These are phyloP conservation scores for Keiferia lycopersicella DNA, from an alignment of 2,888 invertebrate genomes.

Conservation along the genomic window DNA sequence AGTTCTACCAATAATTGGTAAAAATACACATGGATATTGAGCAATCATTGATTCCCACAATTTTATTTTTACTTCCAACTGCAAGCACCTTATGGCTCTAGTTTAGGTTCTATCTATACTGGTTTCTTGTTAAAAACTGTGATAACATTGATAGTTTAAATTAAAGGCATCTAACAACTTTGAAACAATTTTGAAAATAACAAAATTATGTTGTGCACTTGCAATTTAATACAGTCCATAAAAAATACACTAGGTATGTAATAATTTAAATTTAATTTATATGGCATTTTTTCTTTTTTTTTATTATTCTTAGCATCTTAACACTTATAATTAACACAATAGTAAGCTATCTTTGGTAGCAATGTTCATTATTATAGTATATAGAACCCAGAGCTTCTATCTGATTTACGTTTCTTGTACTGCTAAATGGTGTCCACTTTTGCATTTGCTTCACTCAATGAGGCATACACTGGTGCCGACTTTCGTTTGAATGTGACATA, in stretches of 20 bases:
- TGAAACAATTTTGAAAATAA: too few relatives aligned
- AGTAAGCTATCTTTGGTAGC: conserved; percentile 60
- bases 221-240: too few relatives aligned
- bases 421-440: conserved; percentile 71
- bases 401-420: conserved; percentile 43
- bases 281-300: neutral
- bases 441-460: conserved; percentile 52
- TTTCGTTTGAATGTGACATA: conserved; percentile 91
- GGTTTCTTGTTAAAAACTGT: neutral
- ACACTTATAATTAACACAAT: neutral
- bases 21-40: neutral
- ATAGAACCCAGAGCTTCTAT: conserved; percentile 46
- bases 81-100: too few relatives aligned
- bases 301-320: neutral
- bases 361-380: conserved; percentile 48
- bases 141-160: neutral
- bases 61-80: neutral
- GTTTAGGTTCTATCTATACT: neutral
- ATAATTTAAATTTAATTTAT: neutral
- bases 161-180: too few relatives aligned
- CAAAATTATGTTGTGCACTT: too few relatives aligned
- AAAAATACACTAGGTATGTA: neutral
- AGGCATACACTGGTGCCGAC: conserved; percentile 60
- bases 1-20: neutral
- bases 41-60: neutral